phyloP scores from a whole-genome alignment of 2,797 vertebrate genomes.

The Galaxias olidus region DNA sequence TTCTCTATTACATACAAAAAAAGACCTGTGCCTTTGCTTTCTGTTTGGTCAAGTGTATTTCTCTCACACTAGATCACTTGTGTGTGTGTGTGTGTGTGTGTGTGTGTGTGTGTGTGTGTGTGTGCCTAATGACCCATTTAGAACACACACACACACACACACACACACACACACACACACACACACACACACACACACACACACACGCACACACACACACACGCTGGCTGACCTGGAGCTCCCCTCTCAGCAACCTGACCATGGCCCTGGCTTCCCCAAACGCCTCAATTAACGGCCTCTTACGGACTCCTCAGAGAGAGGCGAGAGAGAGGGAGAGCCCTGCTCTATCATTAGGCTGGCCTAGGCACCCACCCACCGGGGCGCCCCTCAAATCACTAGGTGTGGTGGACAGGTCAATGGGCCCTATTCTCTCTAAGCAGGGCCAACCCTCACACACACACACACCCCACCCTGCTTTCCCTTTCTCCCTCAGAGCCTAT shows the following conservation, averaged over 20 bases:
- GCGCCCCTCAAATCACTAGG: slow-evolving; percentile 79
- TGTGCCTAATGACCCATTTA: slow-evolving; percentile 6
- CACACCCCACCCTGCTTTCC: slow-evolving; percentile 59
- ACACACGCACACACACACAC: background rate
- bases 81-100: too few species aligned
- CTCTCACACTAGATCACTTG: too few species aligned
- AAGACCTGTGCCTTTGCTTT: too few species aligned
- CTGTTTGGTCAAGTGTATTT: too few species aligned
- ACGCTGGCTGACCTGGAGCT: slow-evolving; percentile 34
- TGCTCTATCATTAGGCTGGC: slow-evolving; percentile 74
- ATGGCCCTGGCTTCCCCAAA: slow-evolving; percentile 61
- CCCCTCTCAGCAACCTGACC: slow-evolving; percentile 67
- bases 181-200: slow-evolving; percentile 16
- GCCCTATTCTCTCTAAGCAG: slow-evolving; percentile 74
- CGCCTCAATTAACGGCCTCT: slow-evolving; percentile 67
- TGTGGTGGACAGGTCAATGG: slow-evolving; percentile 72
- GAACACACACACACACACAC: slow-evolving; percentile 21
- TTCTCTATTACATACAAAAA: too few species aligned
- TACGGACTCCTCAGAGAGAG: slow-evolving; percentile 63
- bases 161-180: slow-evolving; percentile 10
- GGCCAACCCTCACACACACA: slow-evolving; percentile 41
- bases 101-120: too few species aligned
- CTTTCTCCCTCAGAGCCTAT: slow-evolving; percentile 55
- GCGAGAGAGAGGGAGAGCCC: slow-evolving; percentile 47
- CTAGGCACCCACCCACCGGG: slow-evolving; percentile 63